These are phyloP conservation scores for Solea senegalensis DNA, from an alignment of 2,113 vertebrate species.

Conservation along the genomic window DNA sequence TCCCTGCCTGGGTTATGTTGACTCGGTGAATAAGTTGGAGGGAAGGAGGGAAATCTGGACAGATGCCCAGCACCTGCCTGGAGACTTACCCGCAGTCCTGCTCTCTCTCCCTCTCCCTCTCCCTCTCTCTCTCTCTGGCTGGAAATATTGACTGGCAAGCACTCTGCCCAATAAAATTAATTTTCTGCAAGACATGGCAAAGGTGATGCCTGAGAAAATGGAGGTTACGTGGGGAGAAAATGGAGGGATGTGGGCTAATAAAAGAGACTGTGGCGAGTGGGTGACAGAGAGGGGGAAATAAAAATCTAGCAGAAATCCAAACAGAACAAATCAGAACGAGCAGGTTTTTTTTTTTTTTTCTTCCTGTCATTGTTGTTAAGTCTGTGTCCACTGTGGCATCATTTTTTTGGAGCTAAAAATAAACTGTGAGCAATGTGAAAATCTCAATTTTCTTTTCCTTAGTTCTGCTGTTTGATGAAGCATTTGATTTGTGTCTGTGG, in stretches of 20 bases:
- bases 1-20: constrained; percentile 26
- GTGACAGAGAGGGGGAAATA: constrained; percentile 2
- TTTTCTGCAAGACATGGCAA: constrained; percentile 77
- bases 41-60: constrained; percentile 45
- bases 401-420: too few relatives aligned
- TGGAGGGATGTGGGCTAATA: constrained; percentile 5
- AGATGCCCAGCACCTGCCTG: constrained; percentile 63
- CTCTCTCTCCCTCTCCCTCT: constrained; percentile 57
- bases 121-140: constrained; percentile 61
- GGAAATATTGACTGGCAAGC: constrained; percentile 80
- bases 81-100: constrained; percentile 57
- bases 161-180: constrained; percentile 79
- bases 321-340: not conserved
- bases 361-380: too few relatives aligned
- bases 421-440: too few relatives aligned
- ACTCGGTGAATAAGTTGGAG: constrained; percentile 23
- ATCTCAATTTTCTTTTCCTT: too few relatives aligned
- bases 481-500: too few relatives aligned
- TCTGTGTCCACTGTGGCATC: too few relatives aligned
- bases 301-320: not conserved
- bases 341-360: not conserved
- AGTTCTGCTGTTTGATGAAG: too few relatives aligned
- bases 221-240: constrained; percentile 43
- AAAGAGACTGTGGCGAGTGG: constrained; percentile 1
- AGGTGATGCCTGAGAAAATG: constrained; percentile 74